Percentiles rank a stretch among this genome's conserved stretches.
Evolutionary conservation across 2,113 vertebrate genomes (phyloP).

Genomic region (Leiothrix lutea): DNA sequence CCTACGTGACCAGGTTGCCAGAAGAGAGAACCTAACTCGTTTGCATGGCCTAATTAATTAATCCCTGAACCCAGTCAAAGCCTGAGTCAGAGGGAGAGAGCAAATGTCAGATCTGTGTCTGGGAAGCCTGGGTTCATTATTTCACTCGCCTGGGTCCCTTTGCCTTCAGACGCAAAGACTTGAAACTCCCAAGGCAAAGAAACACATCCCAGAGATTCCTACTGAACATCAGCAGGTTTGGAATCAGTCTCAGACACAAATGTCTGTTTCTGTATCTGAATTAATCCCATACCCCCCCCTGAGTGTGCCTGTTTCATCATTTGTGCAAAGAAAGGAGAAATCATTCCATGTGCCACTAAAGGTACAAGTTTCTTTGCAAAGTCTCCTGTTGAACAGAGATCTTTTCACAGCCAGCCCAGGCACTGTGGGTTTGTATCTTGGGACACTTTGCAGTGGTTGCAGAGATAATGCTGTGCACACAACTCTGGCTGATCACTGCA

Average conservation of each 20-base stretch:
- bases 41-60: slow-evolving; percentile 45
- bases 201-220: background rate
- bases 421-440: background rate
- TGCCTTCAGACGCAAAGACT: background rate
- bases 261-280: slow-evolving; percentile 9
- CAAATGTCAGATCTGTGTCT: slow-evolving; percentile 47
- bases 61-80: slow-evolving; percentile 53
- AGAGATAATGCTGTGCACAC: background rate
- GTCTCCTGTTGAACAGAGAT: background rate
- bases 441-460: background rate
- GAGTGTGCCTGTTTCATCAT: background rate
- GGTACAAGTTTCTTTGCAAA: background rate
- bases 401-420: background rate
- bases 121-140: slow-evolving; percentile 44
- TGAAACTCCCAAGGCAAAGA: slow-evolving; percentile 12
- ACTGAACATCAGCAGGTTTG: slow-evolving; percentile 1
- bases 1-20: slow-evolving; percentile 57
- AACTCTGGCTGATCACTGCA: background rate
- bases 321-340: background rate
- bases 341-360: background rate
- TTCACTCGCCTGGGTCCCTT: slow-evolving; percentile 20
- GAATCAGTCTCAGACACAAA: background rate
- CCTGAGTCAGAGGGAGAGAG: slow-evolving; percentile 16
- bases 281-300: background rate
- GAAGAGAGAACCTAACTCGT: slow-evolving; percentile 45